Evolutionary conservation across 2,797 vertebrate genomes (phyloP).

Genomic region (Limosa lapponica): DNA sequence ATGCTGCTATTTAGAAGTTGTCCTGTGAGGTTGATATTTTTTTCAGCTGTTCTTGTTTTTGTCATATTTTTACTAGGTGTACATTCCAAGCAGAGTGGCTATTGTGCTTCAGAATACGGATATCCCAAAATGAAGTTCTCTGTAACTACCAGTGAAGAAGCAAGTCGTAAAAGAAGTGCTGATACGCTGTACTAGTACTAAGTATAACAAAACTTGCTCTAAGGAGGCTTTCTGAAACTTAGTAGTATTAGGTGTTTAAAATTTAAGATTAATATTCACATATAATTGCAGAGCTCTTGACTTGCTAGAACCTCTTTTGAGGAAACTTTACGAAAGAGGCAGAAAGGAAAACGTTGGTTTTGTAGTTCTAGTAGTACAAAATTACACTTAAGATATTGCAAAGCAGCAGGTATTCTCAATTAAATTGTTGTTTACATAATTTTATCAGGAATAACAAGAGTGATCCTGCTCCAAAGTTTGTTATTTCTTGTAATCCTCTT

Average conservation of each 20-base stretch:
- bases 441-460: constrained; percentile 31
- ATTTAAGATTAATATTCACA: constrained; percentile 46
- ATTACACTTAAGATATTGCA: constrained; percentile 22
- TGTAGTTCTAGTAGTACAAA: constrained; percentile 36
- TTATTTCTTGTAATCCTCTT: constrained; percentile 43
- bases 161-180: constrained; percentile 42
- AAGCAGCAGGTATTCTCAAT: constrained; percentile 27
- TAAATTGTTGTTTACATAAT: constrained; percentile 42
- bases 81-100: constrained; percentile 97
- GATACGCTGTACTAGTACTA: background rate
- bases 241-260: constrained; percentile 55
- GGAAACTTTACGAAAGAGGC: background rate
- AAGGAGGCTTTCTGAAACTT: constrained; percentile 55
- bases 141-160: background rate
- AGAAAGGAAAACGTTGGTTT: background rate
- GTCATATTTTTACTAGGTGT: constrained; percentile 83
- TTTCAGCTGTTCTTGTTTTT: constrained; percentile 19
- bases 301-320: constrained; percentile 40
- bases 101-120: constrained; percentile 91
- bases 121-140: constrained; percentile 69
- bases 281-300: constrained; percentile 56
- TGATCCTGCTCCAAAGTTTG: constrained; percentile 37
- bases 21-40: background rate
- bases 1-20: background rate
- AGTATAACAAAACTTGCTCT: constrained; percentile 11